These are phyloP conservation scores for Erinaceus europaeus DNA, from an alignment of 2,113 vertebrate species.

Conservation along the genomic window DNA sequence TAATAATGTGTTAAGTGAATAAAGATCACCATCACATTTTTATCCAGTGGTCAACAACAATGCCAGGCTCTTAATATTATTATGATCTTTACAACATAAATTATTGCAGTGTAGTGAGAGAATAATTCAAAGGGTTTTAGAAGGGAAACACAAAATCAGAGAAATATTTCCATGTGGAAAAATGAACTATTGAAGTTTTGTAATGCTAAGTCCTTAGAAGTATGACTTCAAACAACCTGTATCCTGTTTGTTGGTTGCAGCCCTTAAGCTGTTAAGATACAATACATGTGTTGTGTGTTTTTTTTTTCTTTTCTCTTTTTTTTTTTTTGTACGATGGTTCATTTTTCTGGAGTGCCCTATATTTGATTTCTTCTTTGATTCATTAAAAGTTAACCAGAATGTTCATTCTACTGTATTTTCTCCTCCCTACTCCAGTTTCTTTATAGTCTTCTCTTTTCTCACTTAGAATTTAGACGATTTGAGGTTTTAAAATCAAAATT, in stretches of 20 bases:
- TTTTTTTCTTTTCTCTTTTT: too few relatives aligned
- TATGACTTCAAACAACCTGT: background rate
- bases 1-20: constrained; percentile 66
- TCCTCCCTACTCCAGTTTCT: background rate
- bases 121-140: background rate
- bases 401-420: background rate
- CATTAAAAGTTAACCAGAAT: background rate
- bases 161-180: background rate
- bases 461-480: background rate
- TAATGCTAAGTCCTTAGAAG: background rate
- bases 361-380: background rate
- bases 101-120: background rate
- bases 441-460: background rate
- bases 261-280: too few relatives aligned
- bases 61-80: constrained; percentile 54
- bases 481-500: constrained; percentile 10
- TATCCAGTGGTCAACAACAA: constrained; percentile 60
- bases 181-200: background rate
- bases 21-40: constrained; percentile 72
- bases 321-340: too few relatives aligned
- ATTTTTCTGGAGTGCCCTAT: background rate
- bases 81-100: constrained; percentile 10
- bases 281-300: too few relatives aligned
- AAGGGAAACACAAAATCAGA: background rate
- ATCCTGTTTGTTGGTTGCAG: background rate